These are phyloP conservation scores for Sebastes ruberrimus DNA, from an alignment of 2,797 vertebrate genomes.

Conservation along the genomic window DNA sequence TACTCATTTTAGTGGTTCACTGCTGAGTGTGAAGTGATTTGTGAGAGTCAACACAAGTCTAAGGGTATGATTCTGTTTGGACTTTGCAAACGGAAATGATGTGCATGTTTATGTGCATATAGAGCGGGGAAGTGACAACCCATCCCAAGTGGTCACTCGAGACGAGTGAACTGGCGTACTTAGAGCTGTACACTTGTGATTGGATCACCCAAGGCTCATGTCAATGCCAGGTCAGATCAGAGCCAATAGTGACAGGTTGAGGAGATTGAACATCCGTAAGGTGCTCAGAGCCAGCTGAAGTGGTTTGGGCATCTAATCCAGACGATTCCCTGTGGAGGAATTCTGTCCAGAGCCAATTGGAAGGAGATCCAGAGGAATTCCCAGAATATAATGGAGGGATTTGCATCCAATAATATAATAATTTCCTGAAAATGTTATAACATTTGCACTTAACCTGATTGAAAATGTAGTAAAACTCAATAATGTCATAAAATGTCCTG, in stretches of 20 bases:
- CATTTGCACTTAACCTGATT: background rate
- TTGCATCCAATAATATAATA: background rate
- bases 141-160: too few species aligned
- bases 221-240: too few species aligned
- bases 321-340: background rate
- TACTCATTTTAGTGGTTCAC: background rate
- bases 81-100: too few species aligned
- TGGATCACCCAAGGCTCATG: too few species aligned
- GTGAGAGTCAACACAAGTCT: background rate
- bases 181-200: too few species aligned
- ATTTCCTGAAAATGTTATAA: background rate
- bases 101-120: too few species aligned
- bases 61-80: background rate
- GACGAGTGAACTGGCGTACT: too few species aligned
- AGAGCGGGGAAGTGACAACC: too few species aligned
- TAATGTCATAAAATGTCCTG: background rate
- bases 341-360: background rate
- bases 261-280: background rate
- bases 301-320: background rate
- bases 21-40: slow-evolving; percentile 3
- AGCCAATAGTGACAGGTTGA: background rate
- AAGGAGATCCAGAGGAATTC: background rate
- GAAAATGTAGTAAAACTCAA: too few species aligned
- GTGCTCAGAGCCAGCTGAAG: background rate
- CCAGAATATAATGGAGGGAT: background rate